These are phyloP conservation scores for Patiria miniata DNA, from an alignment of 35 echinoderm and acorn worm genomes.

Conservation along the genomic window DNA sequence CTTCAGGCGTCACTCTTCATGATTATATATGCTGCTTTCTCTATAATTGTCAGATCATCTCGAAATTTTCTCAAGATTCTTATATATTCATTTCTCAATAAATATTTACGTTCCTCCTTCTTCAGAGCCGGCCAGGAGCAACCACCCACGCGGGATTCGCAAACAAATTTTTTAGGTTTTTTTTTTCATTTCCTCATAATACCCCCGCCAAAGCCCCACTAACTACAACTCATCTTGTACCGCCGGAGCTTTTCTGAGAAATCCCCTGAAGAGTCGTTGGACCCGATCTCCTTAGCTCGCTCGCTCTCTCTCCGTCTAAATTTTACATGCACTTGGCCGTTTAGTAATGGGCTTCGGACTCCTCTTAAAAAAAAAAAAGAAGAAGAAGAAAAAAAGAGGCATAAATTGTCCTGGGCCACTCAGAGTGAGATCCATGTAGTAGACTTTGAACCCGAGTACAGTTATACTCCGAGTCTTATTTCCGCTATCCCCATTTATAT, in stretches of 20 bases:
- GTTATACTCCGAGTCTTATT: neutral
- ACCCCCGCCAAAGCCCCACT: neutral
- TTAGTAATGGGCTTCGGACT: neutral
- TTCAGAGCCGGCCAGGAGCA: no score
- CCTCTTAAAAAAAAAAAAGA: neutral
- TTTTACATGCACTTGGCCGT: constrained; percentile 11
- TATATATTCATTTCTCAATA: no score
- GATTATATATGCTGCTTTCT: no score
- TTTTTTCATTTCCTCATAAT: neutral
- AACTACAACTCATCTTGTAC: neutral
- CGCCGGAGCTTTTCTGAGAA: neutral
- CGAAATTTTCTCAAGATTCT: no score
- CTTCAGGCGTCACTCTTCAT: no score
- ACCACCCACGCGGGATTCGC: no score
- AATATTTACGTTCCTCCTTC: no score
- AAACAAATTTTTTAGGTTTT: no score
- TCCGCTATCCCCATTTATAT: constrained; percentile 11
- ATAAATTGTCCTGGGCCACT: neutral
- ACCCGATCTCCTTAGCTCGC: neutral
- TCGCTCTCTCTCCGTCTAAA: neutral
- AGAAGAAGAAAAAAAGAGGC: no score
- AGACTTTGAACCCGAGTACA: constrained; percentile 1
- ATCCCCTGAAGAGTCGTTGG: neutral
- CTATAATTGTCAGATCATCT: no score
- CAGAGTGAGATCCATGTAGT: neutral